Evolutionary conservation across 2,113 vertebrate species (phyloP), one percentile per base, ranked within the genome.

Genomic region (Archilochus colubris): DNA sequence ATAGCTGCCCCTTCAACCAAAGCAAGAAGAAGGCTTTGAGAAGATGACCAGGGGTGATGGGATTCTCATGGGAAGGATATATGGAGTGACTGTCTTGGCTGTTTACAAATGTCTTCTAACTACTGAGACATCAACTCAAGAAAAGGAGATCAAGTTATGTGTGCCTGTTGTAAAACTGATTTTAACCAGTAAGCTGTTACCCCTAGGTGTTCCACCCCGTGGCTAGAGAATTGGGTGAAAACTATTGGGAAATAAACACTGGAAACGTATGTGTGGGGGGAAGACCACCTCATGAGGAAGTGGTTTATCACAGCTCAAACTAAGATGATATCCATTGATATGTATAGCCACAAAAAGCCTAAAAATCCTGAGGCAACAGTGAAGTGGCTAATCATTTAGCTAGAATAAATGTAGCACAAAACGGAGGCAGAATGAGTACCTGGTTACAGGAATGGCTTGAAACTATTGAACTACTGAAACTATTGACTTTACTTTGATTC

Each of bases 11-110:
- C 7, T 27, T 75, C 15, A 23, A 13, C 7, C 20, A 68, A 55
- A 8, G 19, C 4, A 80, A 31, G 40, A 61, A 55, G 9, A 72
- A 31, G 6, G 19, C 28, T 61, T 55, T 14, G 12, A 38, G 25
- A 22, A 82, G 62, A 64, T 43, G 31, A 13, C 1, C 0, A 1
- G 14, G 4, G 2, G 4, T 27, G 15, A 50, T 44, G 33, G 22
- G 2, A 9, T 44, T 10, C 13, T 81, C n/a, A 44, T 11, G 9
- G 12, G 40, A 82, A 81, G 14, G 63, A 82, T 12, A 21, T 3
- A 25, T 16, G 20, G 31, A 86, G 21, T 28, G 17, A 51, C 38
- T 33, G 15, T 24, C 12, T 16, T 23, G 15, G 3, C 44, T 50
- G 20, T 46, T 82, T 46, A 40, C 11, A 64, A 44, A 78, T 24